Evolutionary conservation across 92 coral and sea anemone species (phyloP), one percentile per base, ranked within the genome.

Genomic region (Porites lobata): DNA sequence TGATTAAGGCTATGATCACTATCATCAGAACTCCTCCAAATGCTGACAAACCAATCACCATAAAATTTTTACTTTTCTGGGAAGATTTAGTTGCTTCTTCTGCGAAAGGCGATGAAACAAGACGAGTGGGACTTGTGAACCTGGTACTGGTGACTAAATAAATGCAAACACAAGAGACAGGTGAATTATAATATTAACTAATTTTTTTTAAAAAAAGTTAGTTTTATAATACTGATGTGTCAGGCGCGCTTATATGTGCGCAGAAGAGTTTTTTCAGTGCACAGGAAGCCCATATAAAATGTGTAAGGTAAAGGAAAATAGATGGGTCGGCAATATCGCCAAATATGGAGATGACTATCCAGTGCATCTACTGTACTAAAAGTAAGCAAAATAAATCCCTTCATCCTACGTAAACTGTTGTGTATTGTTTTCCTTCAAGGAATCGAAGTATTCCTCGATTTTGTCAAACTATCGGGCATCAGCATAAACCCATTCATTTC

Each of bases 281-380:
- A 65, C 70, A 2, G 26, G 70, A 65, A 65, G 70, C 70, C 70
- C 70, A 1, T 65, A 2, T 4, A 65, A 65, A 18, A 65, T 65
- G 70, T 19, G 70, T 65, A 65, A 20, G 69, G 69, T 65, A 65
- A 65, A 65, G 15, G 69, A 65, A 65, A 65, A 65, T 65, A 65
- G 69, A 65, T 65, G 69, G 69, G 69, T 65, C n/a, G 69, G 29
- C 69, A 65, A 65, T 65, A 65, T 65, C 69, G 69, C 69, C 29
- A 65, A 65, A 65, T 65, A 65, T 65, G 69, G 21, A 65, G 69
- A 65, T 65, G 69, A 65, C 69, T 65, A 65, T 65, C 69, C 69
- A 65, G 69, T 65, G 22, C 69, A 65, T 13, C 69, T 65, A 65
- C 69, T 65, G 69, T 65, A 65, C 32, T 65, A 65, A 18, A 65